Conservation (phyloP, 2,797 vertebrate species). For the Macropus fuliginosus region DNA sequence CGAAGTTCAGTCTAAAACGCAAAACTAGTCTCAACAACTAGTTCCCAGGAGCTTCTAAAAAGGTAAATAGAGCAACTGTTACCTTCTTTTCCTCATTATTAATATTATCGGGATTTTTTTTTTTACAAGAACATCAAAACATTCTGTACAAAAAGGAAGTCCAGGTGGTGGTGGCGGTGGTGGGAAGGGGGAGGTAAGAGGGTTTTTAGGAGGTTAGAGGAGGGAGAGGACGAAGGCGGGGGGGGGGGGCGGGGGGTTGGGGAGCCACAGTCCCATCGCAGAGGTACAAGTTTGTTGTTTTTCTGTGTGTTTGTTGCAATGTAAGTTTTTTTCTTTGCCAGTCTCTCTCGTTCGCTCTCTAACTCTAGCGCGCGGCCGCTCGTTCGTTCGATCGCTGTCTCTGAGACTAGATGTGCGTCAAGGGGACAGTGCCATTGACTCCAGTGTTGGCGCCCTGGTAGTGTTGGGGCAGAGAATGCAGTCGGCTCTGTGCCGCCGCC, state of each 20-base stretch:
- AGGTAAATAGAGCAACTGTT: slow-evolving; percentile 86
- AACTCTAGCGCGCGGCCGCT: neutral
- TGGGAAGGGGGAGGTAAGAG: neutral
- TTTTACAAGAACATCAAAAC: slow-evolving; percentile 91
- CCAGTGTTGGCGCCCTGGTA: slow-evolving; percentile 96
- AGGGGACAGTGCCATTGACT: slow-evolving; percentile 97
- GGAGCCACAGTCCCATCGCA: slow-evolving; percentile 29
- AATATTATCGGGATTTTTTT: slow-evolving; percentile 63
- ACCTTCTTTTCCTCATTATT: slow-evolving; percentile 82
- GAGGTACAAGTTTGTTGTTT: slow-evolving; percentile 1
- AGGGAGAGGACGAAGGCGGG: neutral
- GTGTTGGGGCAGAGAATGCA: slow-evolving; percentile 96
- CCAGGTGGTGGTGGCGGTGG: neutral
- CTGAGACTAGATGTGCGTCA: slow-evolving; percentile 89
- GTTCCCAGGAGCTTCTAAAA: slow-evolving; percentile 82
- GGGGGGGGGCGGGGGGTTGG: neutral
- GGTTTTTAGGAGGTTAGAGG: neutral
- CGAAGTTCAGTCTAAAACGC: slow-evolving; percentile 87
- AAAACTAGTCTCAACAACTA: slow-evolving; percentile 82
- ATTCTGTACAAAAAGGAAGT: slow-evolving; percentile 92
- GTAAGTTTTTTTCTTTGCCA: slow-evolving; percentile 80
- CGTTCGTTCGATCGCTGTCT: slow-evolving; percentile 10
- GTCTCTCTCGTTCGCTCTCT: neutral
- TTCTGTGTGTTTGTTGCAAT: neutral
- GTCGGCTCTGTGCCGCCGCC: slow-evolving; percentile 94